Conservation (phyloP, 2,888 invertebrate genomes). For the Limnephilus auricula region DNA sequence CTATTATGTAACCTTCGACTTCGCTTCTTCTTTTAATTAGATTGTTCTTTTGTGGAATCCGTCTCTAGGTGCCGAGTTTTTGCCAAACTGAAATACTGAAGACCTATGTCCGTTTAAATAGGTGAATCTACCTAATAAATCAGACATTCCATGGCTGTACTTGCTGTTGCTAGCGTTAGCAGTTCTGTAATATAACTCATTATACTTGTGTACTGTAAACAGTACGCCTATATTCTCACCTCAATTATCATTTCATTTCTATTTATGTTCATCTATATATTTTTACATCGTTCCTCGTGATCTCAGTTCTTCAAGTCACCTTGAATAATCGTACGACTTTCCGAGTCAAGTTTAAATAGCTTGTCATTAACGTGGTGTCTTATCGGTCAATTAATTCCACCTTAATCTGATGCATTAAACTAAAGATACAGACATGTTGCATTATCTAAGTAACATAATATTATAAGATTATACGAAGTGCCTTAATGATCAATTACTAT, state of each 20-base stretch:
- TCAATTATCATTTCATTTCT: not conserved
- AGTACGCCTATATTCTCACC: not conserved
- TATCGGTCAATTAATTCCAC: not conserved
- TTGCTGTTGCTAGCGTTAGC: too few species aligned
- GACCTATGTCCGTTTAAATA: too few species aligned
- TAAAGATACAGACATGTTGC: not conserved
- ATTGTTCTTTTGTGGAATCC: not conserved
- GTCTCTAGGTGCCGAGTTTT: not conserved
- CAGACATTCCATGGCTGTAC: too few species aligned
- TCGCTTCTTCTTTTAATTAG: not conserved
- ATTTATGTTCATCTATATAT: not conserved
- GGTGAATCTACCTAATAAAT: too few species aligned
- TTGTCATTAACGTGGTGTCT: not conserved
- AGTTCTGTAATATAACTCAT: not conserved
- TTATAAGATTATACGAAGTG: not conserved
- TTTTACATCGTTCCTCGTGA: not conserved
- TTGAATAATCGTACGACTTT: not conserved
- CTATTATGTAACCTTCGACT: not conserved
- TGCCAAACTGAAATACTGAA: not conserved
- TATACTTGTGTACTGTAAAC: not conserved
- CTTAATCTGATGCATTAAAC: not conserved
- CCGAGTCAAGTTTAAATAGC: not conserved
- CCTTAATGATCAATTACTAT: not conserved
- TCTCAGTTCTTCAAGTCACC: not conserved
- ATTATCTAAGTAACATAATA: not conserved